Evolutionary conservation across 2,113 vertebrate genomes (phyloP), one percentile per base, ranked within the genome.

Genomic region (Bungarus multicinctus): DNA sequence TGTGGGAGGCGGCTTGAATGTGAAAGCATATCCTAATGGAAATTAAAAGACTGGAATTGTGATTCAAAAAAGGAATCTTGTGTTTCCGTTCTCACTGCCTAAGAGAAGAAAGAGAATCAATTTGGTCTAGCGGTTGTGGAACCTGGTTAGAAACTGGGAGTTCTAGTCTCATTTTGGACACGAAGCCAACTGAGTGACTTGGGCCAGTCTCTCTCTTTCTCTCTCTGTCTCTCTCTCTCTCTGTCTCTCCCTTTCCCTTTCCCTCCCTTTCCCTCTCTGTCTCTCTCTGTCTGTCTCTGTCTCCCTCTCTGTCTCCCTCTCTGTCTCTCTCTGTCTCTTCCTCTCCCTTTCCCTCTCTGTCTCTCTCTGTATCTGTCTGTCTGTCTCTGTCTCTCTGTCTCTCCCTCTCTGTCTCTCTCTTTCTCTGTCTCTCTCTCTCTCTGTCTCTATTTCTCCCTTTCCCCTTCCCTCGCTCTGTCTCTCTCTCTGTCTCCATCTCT

Each of bases 221-320:
- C 2, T 20, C 0, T 34, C 0, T 12, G 27, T n/a, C 22, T 57
- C 20, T 57, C 5, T 18, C 2, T 54, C 3, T 57, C 5, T 23
- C 20, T 57, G 5, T 57, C 55, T 7, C 0, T 8, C 2, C 8
- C 5, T 8, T 0, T 57, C 0, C 8, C 20, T 8, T 1, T 57
- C 22, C 2, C 1, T 23, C 5, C 6, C 6, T 57, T 5, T 55
- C 4, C 1, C 18, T 8, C 55, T 25, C 22, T 7, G 1, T 23
- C 22, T 7, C 55, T 7, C 1, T 57, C 20, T 22, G 20, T 57
- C 20, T 22, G 16, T 6, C 4, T 22, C 55, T 7, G 5, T 7
- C 1, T 57, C 20, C 22, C 2, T 58, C 57, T 58, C 57, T 25
- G 0, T 58, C 57, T 25, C 3, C 23, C 2, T 9, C 0, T 57